Base-by-base conservation (phyloP, 2,797 vertebrate genomes). In the Eutrigla gurnardus region DNA sequence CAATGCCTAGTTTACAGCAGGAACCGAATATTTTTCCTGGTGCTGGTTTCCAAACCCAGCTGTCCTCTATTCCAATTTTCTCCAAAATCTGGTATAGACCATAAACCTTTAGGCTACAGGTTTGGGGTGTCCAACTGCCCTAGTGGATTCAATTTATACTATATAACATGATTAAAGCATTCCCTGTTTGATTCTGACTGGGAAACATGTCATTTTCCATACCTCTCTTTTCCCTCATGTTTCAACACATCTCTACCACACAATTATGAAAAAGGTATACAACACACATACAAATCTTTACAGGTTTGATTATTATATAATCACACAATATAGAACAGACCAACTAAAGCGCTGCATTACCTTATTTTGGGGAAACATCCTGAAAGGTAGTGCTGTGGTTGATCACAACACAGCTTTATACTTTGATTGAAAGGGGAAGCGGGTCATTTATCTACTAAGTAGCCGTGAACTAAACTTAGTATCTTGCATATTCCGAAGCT, bases 1-100 rank as follows among this genome's bases (percentile, higher is more conserved):
- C 47, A 7, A 49, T 83, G 66, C 80, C 75, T 71, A 70, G 60
- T 79, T 84, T 81, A 75, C 67, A 70, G 39, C 33, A 43, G 45
- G 40, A 63, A 3, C 32, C 54, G 18, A 32, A 54, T 45, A 46
- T 46, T 55, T 65, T 32, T 32, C 77, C 39, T 33, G 75, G 73
- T 65, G 73, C 78, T 62, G 55, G 10, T 80, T 82, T 85, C 47
- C 74, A 77, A 85, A 77, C 72, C 53, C 65, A 43, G 50, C 36
- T 60, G 75, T 59, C 75, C 80, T 62, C 59, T 42, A 57, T 84
- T 80, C 4, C 17, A 77, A 35, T 5, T 32, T 36, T 18, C 7
- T 63, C 33, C 25, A 32, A 68, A 77, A 32, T 47, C 53, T 11
- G 1, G 6, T 2, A 2, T 65, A 32, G 17, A 64, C 18, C 2